These are phyloP conservation scores for Alfaro cultratus DNA, from an alignment of 2,797 vertebrate genomes.

Conservation along the genomic window DNA sequence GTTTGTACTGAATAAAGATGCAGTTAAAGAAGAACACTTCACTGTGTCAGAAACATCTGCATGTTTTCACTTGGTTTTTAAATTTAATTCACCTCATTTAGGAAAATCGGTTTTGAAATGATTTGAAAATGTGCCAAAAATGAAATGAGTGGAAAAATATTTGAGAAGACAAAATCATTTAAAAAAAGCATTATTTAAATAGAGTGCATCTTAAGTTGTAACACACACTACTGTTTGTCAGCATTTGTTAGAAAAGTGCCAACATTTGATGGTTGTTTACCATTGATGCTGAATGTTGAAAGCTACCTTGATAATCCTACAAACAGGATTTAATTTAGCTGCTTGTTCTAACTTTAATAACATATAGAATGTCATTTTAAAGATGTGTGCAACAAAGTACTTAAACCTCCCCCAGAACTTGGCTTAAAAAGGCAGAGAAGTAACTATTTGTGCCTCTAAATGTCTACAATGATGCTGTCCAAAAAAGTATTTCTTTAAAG, in stretches of 20 bases:
- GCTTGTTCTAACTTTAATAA: not conserved
- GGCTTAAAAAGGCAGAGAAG: not conserved
- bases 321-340: not conserved
- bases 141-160: not conserved
- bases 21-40: not conserved
- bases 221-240: not conserved
- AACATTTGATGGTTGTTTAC: conserved; percentile 56
- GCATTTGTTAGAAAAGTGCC: conserved; percentile 12
- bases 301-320: not conserved
- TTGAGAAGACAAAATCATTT: not conserved
- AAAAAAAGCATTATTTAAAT: not conserved
- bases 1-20: not conserved
- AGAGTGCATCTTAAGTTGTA: not conserved
- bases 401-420: not conserved
- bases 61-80: not conserved
- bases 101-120: not conserved
- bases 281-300: conserved; percentile 15
- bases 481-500: not conserved
- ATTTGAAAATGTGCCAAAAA: not conserved
- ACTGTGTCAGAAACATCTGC: not conserved
- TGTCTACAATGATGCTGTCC: not conserved
- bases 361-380: not conserved
- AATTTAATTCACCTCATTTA: not conserved
- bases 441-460: not conserved
- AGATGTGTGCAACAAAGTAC: not conserved